These are phyloP conservation scores for Platyura marginata DNA, from an alignment of 1,140 invertebrate genomes.

Conservation along the genomic window DNA sequence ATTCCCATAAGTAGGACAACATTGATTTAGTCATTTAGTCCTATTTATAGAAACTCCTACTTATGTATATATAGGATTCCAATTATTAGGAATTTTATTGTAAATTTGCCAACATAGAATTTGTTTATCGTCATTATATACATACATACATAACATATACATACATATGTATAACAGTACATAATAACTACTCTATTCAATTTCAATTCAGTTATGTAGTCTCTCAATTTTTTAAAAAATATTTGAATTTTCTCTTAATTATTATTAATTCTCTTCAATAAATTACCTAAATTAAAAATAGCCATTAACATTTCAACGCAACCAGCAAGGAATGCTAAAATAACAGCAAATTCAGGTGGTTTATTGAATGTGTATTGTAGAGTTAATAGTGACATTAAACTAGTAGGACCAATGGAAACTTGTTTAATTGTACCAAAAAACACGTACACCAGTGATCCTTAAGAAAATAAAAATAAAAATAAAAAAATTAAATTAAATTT, in stretches of 20 bases:
- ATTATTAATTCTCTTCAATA: not conserved
- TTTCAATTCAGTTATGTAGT: not conserved
- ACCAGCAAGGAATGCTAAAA: constrained; percentile 60
- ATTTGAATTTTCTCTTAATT: too few relatives aligned
- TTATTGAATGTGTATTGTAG: constrained; percentile 51
- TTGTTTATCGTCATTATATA: too few relatives aligned
- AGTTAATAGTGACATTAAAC: constrained; percentile 59
- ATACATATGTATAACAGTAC: too few relatives aligned
- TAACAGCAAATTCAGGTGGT: constrained; percentile 53
- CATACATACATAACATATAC: too few relatives aligned
- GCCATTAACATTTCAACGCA: constrained; percentile 61
- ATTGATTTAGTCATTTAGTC: too few relatives aligned
- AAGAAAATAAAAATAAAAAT: constrained; percentile 5
- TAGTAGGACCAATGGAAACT: constrained; percentile 78
- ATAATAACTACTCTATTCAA: too few relatives aligned
- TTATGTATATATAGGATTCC: too few relatives aligned
- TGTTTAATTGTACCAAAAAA: constrained; percentile 80
- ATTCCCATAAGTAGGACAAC: too few relatives aligned
- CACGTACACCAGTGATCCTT: constrained; percentile 70
- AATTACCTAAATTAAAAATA: constrained; percentile 48
- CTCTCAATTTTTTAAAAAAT: not conserved
- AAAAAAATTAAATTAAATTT: not conserved
- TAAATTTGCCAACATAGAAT: too few relatives aligned
- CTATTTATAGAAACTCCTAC: too few relatives aligned
- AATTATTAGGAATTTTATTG: too few relatives aligned